Evolutionary conservation across 2,797 vertebrate species (phyloP).

Genomic region (Streptopelia turtur): DNA sequence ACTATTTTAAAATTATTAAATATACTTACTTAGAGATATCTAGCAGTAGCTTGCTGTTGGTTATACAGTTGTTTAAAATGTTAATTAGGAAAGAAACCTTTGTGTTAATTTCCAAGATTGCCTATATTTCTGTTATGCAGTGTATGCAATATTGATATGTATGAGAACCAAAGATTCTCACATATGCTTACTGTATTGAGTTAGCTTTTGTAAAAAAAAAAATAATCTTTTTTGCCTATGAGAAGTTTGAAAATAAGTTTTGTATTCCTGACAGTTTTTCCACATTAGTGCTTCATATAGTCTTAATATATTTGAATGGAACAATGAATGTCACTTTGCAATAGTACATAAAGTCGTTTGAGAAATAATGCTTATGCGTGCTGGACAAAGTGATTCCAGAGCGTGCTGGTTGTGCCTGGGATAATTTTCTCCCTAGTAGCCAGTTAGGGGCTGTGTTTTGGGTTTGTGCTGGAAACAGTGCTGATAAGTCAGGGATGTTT

Average conservation of each 20-base stretch:
- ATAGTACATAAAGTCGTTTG: neutral
- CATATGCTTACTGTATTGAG: neutral
- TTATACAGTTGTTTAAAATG: neutral
- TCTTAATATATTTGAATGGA: neutral
- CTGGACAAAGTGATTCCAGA: neutral
- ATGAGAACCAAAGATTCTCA: neutral
- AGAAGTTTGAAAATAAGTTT: neutral
- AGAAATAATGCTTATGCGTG: conserved; percentile 2
- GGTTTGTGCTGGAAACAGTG: no score
- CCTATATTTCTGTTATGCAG: neutral
- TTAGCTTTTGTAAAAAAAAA: neutral
- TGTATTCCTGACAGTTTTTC: neutral
- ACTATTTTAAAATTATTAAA: neutral
- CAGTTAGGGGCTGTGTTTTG: no score
- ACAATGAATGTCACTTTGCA: conserved; percentile 10
- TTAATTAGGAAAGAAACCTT: neutral
- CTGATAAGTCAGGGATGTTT: no score
- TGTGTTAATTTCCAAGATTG: neutral
- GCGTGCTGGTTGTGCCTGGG: no score
- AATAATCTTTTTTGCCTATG: neutral
- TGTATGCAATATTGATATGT: neutral
- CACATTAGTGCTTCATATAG: neutral
- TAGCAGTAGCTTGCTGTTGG: neutral
- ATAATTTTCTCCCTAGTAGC: no score
- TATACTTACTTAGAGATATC: neutral